A percentile compares a stretch with the other conserved stretches of the same genome.
Evolutionary conservation across 2,113 vertebrate species (phyloP).

Genomic region (Pongo abelii): DNA sequence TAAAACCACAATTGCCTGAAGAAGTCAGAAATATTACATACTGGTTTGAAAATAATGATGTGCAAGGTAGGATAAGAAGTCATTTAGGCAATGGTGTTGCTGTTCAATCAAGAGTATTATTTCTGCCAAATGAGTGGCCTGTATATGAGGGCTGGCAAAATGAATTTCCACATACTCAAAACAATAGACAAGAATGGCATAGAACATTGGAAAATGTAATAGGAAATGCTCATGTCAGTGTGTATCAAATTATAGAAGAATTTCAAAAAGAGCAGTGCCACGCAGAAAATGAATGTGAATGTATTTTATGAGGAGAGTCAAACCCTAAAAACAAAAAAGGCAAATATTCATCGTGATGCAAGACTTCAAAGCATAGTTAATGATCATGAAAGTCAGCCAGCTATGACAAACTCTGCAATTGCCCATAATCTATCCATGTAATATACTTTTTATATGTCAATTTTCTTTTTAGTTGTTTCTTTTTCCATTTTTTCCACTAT

Average conservation of each 20-base stretch:
- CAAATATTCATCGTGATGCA: not conserved
- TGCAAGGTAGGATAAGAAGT: not conserved
- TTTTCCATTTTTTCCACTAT: not conserved
- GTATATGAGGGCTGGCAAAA: not conserved
- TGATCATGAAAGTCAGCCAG: not conserved
- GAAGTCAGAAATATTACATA: not conserved
- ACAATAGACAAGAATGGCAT: not conserved
- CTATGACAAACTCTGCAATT: not conserved
- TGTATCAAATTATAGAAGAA: not conserved
- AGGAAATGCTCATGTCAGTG: not conserved
- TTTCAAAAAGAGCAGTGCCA: not conserved
- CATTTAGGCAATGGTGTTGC: not conserved
- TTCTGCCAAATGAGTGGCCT: not conserved
- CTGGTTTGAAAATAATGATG: not conserved
- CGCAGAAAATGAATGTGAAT: not conserved
- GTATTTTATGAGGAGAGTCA: not conserved
- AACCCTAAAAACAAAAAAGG: not conserved
- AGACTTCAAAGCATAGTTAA: not conserved
- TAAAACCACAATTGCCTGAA: not conserved
- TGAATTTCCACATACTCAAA: not conserved
- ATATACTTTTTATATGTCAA: not conserved
- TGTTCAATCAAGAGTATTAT: not conserved
- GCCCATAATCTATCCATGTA: not conserved
- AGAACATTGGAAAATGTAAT: not conserved
- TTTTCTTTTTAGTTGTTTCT: not conserved